A percentile compares a stretch with the other conserved stretches of the same genome.
Evolutionary conservation across 2,113 vertebrate species (phyloP).

Genomic region (Xyliphius kryptos): DNA sequence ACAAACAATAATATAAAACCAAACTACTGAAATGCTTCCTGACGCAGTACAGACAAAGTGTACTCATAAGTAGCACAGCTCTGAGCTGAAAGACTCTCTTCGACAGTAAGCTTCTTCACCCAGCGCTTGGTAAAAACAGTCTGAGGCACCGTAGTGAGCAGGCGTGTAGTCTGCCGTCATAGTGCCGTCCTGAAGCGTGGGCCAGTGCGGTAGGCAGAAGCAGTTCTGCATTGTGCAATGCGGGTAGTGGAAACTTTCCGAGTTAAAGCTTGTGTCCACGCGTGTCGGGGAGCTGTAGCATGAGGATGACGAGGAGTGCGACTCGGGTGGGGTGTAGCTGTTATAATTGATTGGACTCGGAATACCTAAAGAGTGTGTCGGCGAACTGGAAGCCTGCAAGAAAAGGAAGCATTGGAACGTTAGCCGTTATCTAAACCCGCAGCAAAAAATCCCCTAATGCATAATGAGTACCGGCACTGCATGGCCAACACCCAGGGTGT

Average conservation of each 20-base stretch:
- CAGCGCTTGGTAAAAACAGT: conserved; percentile 60
- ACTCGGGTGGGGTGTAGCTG: conserved; percentile 72
- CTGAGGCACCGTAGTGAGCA: conserved; percentile 51
- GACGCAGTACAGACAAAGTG: conserved; percentile 32
- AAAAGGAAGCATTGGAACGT: conserved; percentile 10
- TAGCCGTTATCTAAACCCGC: conserved; percentile 10
- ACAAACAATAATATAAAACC: conserved; percentile 8
- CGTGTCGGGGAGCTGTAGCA: conserved; percentile 66
- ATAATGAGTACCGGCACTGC: no score
- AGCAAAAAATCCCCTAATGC: no score
- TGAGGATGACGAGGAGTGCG: conserved; percentile 62
- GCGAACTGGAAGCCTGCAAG: conserved; percentile 67
- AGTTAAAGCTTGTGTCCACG: conserved; percentile 58
- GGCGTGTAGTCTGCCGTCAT: conserved; percentile 50
- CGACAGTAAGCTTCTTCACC: conserved; percentile 63
- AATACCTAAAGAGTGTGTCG: conserved; percentile 62
- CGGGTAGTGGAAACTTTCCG: conserved; percentile 60
- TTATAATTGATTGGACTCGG: conserved; percentile 67
- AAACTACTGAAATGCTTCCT: conserved; percentile 39
- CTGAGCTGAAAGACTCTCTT: conserved; percentile 66
- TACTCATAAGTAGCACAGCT: conserved; percentile 79
- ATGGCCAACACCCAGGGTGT: no score
- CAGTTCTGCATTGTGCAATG: conserved; percentile 58
- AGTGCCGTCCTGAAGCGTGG: conserved; percentile 49
- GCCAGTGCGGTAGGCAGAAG: conserved; percentile 60